Conservation (phyloP, 2,113 vertebrate genomes). For the Bubo blakistoni region DNA sequence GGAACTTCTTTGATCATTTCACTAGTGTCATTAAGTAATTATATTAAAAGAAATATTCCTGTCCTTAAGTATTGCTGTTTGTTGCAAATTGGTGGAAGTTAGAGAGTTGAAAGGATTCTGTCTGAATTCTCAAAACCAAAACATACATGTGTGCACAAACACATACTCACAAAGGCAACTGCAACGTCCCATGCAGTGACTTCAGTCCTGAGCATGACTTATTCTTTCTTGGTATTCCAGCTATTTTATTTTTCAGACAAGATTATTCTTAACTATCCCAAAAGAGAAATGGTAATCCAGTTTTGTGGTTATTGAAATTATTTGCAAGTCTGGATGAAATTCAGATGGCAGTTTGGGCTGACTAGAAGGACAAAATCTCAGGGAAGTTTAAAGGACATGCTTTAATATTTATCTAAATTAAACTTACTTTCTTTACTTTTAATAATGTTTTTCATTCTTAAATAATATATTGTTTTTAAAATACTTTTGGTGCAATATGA, state of each 20-base stretch:
- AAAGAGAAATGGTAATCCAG: not conserved
- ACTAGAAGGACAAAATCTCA: not conserved
- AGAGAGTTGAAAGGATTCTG: slow-evolving; percentile 22
- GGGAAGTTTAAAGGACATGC: not conserved
- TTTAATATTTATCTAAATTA: not conserved
- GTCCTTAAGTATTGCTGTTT: not conserved
- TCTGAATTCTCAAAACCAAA: not conserved
- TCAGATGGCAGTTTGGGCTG: slow-evolving; percentile 8
- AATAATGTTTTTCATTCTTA: not conserved
- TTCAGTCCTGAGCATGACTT: not conserved
- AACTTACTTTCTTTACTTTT: not conserved
- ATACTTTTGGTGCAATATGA: not conserved
- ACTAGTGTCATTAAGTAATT: slow-evolving; percentile 33
- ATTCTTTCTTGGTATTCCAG: not conserved
- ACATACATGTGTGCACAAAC: not conserved
- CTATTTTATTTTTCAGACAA: not conserved
- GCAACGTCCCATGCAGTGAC: not conserved
- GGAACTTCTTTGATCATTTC: slow-evolving; percentile 56
- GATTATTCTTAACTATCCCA: not conserved
- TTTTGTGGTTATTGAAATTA: slow-evolving; percentile 24
- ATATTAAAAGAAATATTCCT: not conserved
- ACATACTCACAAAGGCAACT: not conserved
- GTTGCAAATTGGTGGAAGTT: not conserved
- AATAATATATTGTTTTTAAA: not conserved
- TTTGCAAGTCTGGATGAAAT: slow-evolving; percentile 37